Evolutionary conservation across 2,888 invertebrate genomes (phyloP), one percentile per base, ranked within the genome.

Genomic region (Chymomyza procnemis): DNA sequence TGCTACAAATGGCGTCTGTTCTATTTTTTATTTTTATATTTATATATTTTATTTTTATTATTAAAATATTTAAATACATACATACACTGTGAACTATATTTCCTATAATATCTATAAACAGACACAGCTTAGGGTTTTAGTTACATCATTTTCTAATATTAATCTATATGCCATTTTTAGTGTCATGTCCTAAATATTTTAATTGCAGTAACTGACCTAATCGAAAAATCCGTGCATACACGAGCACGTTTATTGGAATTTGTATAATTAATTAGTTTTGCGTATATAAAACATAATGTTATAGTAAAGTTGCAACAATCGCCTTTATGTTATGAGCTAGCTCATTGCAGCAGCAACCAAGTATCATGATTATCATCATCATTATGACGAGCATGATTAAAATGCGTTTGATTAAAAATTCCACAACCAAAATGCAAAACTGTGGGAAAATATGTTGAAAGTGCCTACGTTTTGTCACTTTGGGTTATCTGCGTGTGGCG

Each of bases 351-450:
- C 26, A 26, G 26, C 8, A n/a, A 6, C 26, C 26, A 1, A 52
- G 18, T 52, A 16, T 52, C 19, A 16, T 16, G 14, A 52, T 52
- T 54, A 18, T 54, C 6, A 52, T 52, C 12, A 52, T 19, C 21
- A 52, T 14, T 54, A 54, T 19, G 14, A 22, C 14, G 14, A 14
- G 52, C 14, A 52, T 8, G n/a, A 1, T 52, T 16, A 52, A 52
- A 52, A 52, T 52, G 52, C 21, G 61, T 74, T 76, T 76, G 75
- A 76, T 76, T 76, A 74, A 76, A 77, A 76, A 75, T 76, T 77
- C 76, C 77, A 56, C 22, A 26, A 16, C 66, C 50, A 61, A 60
- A 26, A 57, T 57, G 61, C 18, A 66, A 55, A 55, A 57, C 56
- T 22, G 69, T 56, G 3, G 34, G 26, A 26, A 30, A 30, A 12